Base-by-base conservation (phyloP, 2,113 vertebrate species). In the Verasper variegatus region DNA sequence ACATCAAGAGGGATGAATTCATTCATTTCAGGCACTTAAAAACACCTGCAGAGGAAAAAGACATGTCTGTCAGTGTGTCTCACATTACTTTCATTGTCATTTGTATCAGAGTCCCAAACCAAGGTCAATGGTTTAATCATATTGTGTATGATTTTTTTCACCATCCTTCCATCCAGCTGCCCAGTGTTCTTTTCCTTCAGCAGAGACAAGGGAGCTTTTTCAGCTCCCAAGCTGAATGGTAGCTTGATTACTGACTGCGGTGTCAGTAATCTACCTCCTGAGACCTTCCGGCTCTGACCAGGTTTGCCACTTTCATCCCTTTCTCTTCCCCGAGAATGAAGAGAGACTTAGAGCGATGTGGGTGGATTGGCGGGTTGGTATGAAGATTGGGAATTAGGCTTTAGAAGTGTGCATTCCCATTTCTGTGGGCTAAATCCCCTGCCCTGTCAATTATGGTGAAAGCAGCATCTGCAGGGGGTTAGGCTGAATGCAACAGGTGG, bases 231-330 rank as follows among this genome's bases (percentile, higher is more conserved):
- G 66, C 56, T 87, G 74, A 81, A 75, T 74, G 52, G 77, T 58
- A 68, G 66, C 24, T 56, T 84, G 81, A 81, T 84, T 86, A 81
- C 55, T 52, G 8, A 23, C 63, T 72, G 70, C 24, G 1, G 15
- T 52, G 78, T 66, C 45, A 54, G 40, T 71, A 51, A 84, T 72
- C 58, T 51, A 21, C 62, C 63, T 68, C 76, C 77, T 2, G 60
- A 70, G 71, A 73, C 61, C 56, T 24, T 42, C 14, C 15, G 15
- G 21, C 51, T 73, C 49, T 27, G 24, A 51, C 40, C 37, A 47
- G 61, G n/a, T 66, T 61, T 37, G 6, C 68, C n/a, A 31, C 60
- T 66, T 70, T 82, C 63, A 79, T 78, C 26, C 10, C 6, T 11
- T 66, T 11, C 61, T 52, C 42, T 57, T 56, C 20, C 27, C 42